A percentile compares a stretch with the other conserved stretches of the same genome.
These are phyloP conservation scores for Chionoecetes opilio DNA, from an alignment of 1,140 invertebrate species.

Conservation along the genomic window DNA sequence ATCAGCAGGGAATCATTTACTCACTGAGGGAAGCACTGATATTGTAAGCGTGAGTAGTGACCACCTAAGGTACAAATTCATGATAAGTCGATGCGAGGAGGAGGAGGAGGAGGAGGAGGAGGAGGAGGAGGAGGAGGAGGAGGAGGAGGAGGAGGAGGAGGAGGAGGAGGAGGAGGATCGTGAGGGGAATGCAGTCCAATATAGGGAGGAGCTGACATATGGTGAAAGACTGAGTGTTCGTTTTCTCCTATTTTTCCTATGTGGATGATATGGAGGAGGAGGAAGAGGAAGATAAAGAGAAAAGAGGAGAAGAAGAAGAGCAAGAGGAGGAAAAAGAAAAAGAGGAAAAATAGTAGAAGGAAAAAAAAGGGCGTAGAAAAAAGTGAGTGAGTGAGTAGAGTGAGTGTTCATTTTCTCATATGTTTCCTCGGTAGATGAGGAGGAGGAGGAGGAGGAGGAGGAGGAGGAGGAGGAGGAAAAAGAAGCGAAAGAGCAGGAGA, in stretches of 20 bases:
- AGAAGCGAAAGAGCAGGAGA: not conserved
- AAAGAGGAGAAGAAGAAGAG: not conserved
- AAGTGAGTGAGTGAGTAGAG: too few relatives aligned
- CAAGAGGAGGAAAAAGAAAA: not conserved
- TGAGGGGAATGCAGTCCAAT: not conserved
- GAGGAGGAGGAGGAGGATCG: too few relatives aligned
- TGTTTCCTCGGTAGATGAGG: too few relatives aligned
- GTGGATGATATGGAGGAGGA: not conserved
- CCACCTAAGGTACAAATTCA: not conserved
- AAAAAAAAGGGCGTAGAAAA: not conserved
- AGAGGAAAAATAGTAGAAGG: too few relatives aligned
- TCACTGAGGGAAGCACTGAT: not conserved
- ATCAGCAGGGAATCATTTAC: not conserved
- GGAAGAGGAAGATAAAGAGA: not conserved
- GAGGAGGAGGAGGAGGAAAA: slow-evolving; percentile 42
- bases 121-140: not conserved
- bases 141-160: too few relatives aligned
- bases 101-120: not conserved
- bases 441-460: not conserved
- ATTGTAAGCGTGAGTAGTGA: not conserved
- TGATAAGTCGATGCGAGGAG: not conserved
- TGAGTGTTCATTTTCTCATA: too few relatives aligned
- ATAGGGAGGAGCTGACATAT: not conserved
- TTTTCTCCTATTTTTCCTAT: too few relatives aligned
- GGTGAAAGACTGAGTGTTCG: not conserved